These are phyloP conservation scores for Coilia nasus DNA, from an alignment of 2,797 vertebrate species.

Conservation along the genomic window DNA sequence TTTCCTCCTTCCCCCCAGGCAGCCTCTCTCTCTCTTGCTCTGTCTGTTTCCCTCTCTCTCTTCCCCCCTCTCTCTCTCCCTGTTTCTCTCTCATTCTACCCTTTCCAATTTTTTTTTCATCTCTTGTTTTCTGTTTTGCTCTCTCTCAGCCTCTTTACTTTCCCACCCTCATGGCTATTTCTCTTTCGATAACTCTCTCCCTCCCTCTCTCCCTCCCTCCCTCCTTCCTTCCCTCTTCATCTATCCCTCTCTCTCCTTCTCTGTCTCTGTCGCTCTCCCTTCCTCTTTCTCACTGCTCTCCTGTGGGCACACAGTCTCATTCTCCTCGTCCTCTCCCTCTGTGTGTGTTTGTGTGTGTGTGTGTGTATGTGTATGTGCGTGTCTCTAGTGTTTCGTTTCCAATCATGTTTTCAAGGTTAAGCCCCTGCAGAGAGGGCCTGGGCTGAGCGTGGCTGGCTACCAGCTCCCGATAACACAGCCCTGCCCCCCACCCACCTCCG, in stretches of 20 bases:
- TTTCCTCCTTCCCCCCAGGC: background rate
- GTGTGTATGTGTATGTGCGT: conserved; percentile 29
- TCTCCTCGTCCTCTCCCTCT: background rate
- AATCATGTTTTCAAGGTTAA: background rate
- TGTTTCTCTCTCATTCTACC: background rate
- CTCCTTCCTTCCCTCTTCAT: background rate
- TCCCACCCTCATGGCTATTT: background rate
- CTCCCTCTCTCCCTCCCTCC: background rate
- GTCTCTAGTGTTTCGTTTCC: background rate
- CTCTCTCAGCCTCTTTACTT: background rate
- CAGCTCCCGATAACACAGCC: background rate
- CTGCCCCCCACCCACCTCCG: background rate
- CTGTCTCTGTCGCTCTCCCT: background rate
- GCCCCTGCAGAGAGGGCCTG: background rate
- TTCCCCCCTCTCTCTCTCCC: background rate
- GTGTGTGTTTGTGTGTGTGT: background rate
- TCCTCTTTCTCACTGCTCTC: background rate
- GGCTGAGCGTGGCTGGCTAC: background rate
- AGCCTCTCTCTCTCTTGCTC: background rate
- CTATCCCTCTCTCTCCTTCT: background rate
- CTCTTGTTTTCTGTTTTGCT: background rate
- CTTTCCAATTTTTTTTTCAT: background rate
- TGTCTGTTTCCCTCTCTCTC: background rate
- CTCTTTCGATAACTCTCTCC: background rate
- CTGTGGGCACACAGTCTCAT: background rate